Percentiles rank a stretch among this genome's conserved stretches.
Conservation (phyloP, 1,140 invertebrate genomes). For the Drosophila pseudoobscura region DNA sequence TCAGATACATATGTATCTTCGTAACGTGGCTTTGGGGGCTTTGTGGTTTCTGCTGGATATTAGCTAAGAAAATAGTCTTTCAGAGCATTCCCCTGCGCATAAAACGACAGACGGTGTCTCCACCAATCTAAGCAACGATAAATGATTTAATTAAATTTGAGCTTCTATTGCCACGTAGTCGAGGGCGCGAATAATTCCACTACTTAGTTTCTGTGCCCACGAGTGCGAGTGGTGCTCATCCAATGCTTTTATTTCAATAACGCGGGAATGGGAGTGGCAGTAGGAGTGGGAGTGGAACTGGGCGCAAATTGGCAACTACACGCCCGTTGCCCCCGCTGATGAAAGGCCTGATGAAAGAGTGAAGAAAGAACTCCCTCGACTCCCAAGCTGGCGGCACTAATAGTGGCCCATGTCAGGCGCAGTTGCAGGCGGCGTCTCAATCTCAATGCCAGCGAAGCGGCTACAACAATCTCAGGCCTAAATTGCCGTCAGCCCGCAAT, state of each 20-base stretch:
- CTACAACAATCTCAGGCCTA: conserved; percentile 18
- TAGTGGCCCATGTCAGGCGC: conserved; percentile 21
- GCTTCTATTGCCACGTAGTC: not conserved
- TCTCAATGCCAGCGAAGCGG: conserved; percentile 38
- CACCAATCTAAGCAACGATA: conserved; percentile 23
- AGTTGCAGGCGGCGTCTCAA: conserved; percentile 35
- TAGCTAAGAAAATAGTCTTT: no score
- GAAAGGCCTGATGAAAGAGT: conserved; percentile 46
- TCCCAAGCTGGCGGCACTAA: conserved; percentile 54
- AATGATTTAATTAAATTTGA: conserved; percentile 48
- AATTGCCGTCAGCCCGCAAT: conserved; percentile 47
- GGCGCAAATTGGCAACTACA: conserved; percentile 51
- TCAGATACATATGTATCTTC: no score
- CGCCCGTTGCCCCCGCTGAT: conserved; percentile 29
- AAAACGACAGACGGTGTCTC: not conserved
- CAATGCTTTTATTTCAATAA: conserved; percentile 43
- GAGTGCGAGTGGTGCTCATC: not conserved
- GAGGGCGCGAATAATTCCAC: conserved; percentile 45
- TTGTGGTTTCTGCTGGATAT: no score
- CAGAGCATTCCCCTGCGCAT: conserved; percentile 16
- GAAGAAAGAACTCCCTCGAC: conserved; percentile 34
- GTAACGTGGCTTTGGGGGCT: no score
- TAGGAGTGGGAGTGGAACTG: not conserved
- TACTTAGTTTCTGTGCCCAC: conserved; percentile 16
- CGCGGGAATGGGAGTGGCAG: conserved; percentile 1